phyloP scores from a whole-genome alignment of 2,113 vertebrate species.

The Seriola aureovittata region DNA sequence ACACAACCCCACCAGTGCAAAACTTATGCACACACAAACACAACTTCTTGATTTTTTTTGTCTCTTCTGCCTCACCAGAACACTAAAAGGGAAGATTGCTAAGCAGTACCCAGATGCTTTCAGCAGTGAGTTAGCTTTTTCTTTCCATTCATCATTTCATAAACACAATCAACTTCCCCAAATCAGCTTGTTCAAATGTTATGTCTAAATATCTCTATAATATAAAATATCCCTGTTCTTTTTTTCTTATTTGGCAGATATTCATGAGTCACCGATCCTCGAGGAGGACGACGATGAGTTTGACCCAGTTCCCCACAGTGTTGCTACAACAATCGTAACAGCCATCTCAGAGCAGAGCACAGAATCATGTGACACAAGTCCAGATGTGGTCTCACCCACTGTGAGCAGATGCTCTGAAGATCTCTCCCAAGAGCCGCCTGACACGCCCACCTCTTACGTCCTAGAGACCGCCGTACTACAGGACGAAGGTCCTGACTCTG shows the following conservation, averaged over 20 bases:
- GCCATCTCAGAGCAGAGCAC: slow-evolving; percentile 95
- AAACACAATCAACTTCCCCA: neutral
- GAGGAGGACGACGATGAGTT: slow-evolving; percentile 94
- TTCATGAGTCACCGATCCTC: slow-evolving; percentile 89
- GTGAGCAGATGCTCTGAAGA: slow-evolving; percentile 95
- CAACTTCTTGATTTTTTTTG: neutral
- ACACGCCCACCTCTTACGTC: slow-evolving; percentile 86
- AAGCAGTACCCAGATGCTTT: slow-evolving; percentile 98
- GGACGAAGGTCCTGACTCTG: slow-evolving; percentile 86
- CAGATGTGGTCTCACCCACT: slow-evolving; percentile 91
- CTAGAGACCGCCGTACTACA: slow-evolving; percentile 78
- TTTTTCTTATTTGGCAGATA: slow-evolving; percentile 77
- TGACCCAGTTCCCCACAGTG: slow-evolving; percentile 87
- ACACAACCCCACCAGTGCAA: neutral
- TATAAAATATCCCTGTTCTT: neutral
- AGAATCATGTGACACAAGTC: slow-evolving; percentile 94
- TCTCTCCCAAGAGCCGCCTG: slow-evolving; percentile 86
- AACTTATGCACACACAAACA: neutral
- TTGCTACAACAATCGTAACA: slow-evolving; percentile 85
- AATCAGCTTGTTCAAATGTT: neutral
- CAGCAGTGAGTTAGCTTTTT: slow-evolving; percentile 89
- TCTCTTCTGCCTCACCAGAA: slow-evolving; percentile 80
- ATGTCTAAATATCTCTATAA: neutral
- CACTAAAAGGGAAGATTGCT: slow-evolving; percentile 93
- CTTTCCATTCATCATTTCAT: neutral